Base-by-base conservation (phyloP, 2,113 vertebrate genomes). In the Vidua macroura region DNA sequence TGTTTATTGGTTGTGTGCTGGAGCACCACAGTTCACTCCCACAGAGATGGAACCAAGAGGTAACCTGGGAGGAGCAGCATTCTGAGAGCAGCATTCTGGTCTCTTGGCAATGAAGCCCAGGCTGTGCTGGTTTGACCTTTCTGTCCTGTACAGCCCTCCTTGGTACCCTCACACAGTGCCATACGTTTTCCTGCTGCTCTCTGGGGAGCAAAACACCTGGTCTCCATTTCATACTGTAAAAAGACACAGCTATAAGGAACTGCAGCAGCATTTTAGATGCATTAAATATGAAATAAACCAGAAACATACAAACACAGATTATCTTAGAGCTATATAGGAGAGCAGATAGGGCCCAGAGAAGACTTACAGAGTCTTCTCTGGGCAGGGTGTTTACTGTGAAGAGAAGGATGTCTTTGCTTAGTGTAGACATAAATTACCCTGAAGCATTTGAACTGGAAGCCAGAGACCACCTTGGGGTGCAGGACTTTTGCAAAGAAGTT, bases 231-330 rank as follows among this genome's bases (percentile, higher is more conserved):
- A 19, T 35, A 19, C 9, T 37, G 10, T 25, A 31, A 64, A 70
- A 55, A 67, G 13, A 2, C 2, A 15, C 0, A 0, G 9, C 2
- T 41, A 0, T 33, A 55, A 64, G 37, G 11, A 13, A 2, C 8
- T 46, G 25, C 8, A 46, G 25, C 10, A 28, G 2, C 28, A 25
- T 64, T 80, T 88, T 51, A 67, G 9, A 15, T 30, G 48, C 6
- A 33, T 27, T 39, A 16, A 52, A 48, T 0, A 0, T 31, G 10
- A 86, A 73, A 72, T 33, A 73, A 60, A 63, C 23, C 20, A 70
- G 23, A 86, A 88, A 33, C 1, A 9, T 24, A 5, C 1, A 33
- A 60, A 60, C 6, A 21, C 0, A 3, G 12, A 20, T 55, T 35
- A 13, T 5, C 4, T 58, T 27, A 37, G 21, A 63, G 7, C 10